These are phyloP conservation scores for Chaetoderma sp. DNA, from an alignment of 2,888 invertebrate species.

Conservation along the genomic window DNA sequence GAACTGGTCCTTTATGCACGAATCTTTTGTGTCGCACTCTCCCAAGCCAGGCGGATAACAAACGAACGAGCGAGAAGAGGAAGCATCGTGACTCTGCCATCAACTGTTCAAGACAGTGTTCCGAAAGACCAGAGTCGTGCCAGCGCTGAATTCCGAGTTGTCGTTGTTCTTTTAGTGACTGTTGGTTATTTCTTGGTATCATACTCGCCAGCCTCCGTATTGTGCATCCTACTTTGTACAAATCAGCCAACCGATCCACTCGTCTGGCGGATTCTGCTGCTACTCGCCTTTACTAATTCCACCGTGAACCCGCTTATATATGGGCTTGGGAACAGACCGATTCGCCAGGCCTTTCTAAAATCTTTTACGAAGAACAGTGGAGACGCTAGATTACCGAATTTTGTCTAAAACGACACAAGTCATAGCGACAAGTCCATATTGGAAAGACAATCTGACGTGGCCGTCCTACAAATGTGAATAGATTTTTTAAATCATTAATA, in stretches of 20 bases:
- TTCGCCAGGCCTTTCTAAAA: neutral
- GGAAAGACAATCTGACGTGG: no score
- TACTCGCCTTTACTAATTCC: constrained; percentile 3
- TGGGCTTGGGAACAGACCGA: constrained; percentile 2
- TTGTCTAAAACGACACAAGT: no score
- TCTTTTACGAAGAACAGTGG: no score
- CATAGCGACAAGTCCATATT: no score
- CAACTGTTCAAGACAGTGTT: no score
- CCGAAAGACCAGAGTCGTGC: neutral
- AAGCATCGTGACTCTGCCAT: no score
- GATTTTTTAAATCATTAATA: no score
- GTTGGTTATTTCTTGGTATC: constrained; percentile 5
- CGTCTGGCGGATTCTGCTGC: neutral
- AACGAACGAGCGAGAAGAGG: neutral
- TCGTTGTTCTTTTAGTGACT: neutral
- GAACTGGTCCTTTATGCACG: neutral
- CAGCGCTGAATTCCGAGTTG: neutral
- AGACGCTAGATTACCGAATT: no score
- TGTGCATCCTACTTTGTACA: neutral
- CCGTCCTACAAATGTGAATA: no score
- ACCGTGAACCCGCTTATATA: constrained; percentile 7
- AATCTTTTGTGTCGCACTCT: constrained; percentile 1
- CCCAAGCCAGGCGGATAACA: neutral
- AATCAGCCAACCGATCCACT: neutral
- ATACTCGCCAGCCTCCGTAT: neutral